These are phyloP conservation scores for Ptychoptera albimana DNA, from an alignment of 2,888 invertebrate genomes.

Conservation along the genomic window DNA sequence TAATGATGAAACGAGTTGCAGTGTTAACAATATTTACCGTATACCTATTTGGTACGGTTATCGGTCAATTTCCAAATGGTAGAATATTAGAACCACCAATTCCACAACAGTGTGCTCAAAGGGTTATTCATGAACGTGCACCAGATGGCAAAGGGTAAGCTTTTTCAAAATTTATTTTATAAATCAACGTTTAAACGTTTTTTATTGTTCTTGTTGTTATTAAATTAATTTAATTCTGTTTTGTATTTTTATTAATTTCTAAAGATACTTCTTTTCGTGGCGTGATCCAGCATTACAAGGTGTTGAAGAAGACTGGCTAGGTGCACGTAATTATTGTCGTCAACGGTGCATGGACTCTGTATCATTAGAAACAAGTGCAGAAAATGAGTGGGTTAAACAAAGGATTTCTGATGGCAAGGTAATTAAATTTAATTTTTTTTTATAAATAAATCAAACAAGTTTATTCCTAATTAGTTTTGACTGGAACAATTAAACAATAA, in stretches of 20 bases:
- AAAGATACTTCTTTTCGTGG: slow-evolving; percentile 81
- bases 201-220: too few species aligned
- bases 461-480: neutral
- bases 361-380: slow-evolving; percentile 67
- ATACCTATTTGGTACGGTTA: slow-evolving; percentile 15
- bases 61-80: slow-evolving; percentile 59
- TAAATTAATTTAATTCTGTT: neutral
- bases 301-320: slow-evolving; percentile 71
- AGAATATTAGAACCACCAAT: slow-evolving; percentile 65
- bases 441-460: neutral
- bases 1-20: too few species aligned
- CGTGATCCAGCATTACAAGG: slow-evolving; percentile 56
- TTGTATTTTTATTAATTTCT: slow-evolving; percentile 15
- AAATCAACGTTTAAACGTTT: too few species aligned
- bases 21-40: too few species aligned
- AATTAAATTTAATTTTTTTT: slow-evolving; percentile 21
- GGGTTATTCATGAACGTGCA: slow-evolving; percentile 52
- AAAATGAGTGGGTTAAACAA: slow-evolving; percentile 76
- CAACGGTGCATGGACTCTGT: slow-evolving; percentile 83
- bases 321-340: slow-evolving; percentile 71
- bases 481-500: neutral
- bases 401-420: slow-evolving; percentile 64
- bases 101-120: slow-evolving; percentile 56
- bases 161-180: neutral
- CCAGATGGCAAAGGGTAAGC: slow-evolving; percentile 49